phyloP scores from a whole-genome alignment of 1,140 invertebrate species.

The Colletes latitarsis region DNA sequence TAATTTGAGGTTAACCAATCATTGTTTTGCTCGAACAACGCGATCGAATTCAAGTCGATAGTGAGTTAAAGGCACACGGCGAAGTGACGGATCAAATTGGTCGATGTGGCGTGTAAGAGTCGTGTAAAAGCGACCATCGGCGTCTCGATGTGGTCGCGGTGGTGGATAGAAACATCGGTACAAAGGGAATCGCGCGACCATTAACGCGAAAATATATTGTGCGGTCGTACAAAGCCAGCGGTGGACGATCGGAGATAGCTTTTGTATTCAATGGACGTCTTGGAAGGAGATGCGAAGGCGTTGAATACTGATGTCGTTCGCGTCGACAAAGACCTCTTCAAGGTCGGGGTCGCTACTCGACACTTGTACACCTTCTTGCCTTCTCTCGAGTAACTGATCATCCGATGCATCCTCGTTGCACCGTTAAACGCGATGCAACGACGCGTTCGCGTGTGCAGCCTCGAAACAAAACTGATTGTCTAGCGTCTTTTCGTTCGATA shows the following conservation, averaged over 20 bases:
- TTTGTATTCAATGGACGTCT: constrained; percentile 72
- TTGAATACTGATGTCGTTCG: constrained; percentile 73
- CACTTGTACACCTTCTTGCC: constrained; percentile 48
- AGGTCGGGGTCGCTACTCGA: constrained; percentile 72
- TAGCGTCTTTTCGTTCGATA: too few species aligned
- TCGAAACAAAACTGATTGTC: not conserved
- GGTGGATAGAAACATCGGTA: constrained; percentile 3
- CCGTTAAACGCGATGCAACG: constrained; percentile 28
- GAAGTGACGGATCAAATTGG: too few species aligned
- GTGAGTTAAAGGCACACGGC: too few species aligned
- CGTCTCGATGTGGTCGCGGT: not conserved
- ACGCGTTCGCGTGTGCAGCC: not conserved
- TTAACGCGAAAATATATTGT: constrained; percentile 67
- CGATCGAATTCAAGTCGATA: too few species aligned
- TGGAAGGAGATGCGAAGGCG: constrained; percentile 71
- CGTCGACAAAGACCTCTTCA: constrained; percentile 76
- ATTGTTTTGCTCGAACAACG: too few species aligned
- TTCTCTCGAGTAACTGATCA: constrained; percentile 35
- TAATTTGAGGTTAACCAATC: too few species aligned
- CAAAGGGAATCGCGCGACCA: constrained; percentile 42
- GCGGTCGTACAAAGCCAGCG: constrained; percentile 65
- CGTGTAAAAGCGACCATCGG: not conserved
- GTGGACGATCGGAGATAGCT: constrained; percentile 28
- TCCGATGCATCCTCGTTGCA: constrained; percentile 7
- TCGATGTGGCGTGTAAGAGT: not conserved